Evolutionary conservation across 2,888 invertebrate genomes (phyloP), one percentile per base, ranked within the genome.

Genomic region (Diabrotica balteata): DNA sequence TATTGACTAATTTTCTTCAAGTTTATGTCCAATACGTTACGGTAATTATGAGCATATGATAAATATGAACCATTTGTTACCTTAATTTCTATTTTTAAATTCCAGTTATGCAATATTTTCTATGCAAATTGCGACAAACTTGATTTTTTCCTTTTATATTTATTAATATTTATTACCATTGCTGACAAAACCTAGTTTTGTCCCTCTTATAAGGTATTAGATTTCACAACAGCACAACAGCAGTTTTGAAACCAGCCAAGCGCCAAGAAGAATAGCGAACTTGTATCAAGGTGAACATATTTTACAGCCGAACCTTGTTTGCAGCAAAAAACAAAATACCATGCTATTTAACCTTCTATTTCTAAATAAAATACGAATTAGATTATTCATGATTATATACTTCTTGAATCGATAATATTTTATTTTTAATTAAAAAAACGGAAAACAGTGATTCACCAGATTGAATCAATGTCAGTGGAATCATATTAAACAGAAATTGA

Each of bases 301-400:
- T 69, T 66, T 66, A 68, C 63, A 32, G 68, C 63, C 66, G 51
- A 68, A 69, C 69, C 72, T 68, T 66, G 62, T 61, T 60, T 60
- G 59, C 57, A 59, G 64, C 55, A 62, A 67, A 71, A 70, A 68
- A 71, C 54, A 54, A 66, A 68, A 67, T 67, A 69, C 67, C 67
- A 60, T 55, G 65, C 65, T 53, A 63, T 22, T 45, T 62, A 68
- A 72, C 69, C 68, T 72, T 72, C 68, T 69, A 66, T 61, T 67
- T 57, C 68, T 66, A 71, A 68, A 69, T 65, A 61, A 66, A 69
- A 68, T 60, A 63, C 54, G 58, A 60, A 67, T 63, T 65, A 68
- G 63, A 64, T 64, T 66, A 69, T 63, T 66, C 60, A 58, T 61
- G 63, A 69, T 69, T 69, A 66, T 64, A 52, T 54, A 64, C 50